A percentile compares a stretch with the other conserved stretches of the same genome.
Conservation (phyloP, 1,140 invertebrate species). For the Lepidotrigona ventralis region DNA sequence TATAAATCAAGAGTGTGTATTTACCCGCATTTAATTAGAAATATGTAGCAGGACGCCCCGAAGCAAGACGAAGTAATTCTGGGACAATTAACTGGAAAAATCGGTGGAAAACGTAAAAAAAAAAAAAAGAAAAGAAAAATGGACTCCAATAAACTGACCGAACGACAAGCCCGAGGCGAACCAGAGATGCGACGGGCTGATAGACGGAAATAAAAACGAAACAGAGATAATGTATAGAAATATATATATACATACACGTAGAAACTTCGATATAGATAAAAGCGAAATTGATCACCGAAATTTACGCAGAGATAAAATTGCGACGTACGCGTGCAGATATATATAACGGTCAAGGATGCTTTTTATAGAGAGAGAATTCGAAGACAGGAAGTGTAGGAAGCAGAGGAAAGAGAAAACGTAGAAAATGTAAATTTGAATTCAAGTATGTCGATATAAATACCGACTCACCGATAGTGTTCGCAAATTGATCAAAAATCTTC, state of each 20-base stretch:
- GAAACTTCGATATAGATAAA: constrained; percentile 2
- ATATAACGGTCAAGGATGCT: background rate
- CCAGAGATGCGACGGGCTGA: background rate
- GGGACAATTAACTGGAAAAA: background rate
- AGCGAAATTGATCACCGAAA: background rate
- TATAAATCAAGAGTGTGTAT: background rate
- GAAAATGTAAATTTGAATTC: too few species aligned
- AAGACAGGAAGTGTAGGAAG: background rate
- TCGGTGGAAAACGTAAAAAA: background rate
- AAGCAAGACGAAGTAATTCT: background rate
- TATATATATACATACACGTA: background rate
- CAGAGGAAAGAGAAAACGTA: background rate
- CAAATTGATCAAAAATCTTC: background rate
- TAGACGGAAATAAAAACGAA: constrained; percentile 25
- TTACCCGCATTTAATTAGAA: background rate
- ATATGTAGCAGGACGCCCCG: too few species aligned
- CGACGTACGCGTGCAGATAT: background rate
- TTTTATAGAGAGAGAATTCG: background rate
- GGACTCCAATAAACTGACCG: background rate
- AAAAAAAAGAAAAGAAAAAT: background rate
- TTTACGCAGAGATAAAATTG: constrained; percentile 13
- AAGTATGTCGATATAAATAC: background rate
- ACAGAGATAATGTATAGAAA: background rate
- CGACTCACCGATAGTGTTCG: background rate
- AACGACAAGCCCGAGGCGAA: background rate